Base-by-base conservation (phyloP, 1,140 invertebrate genomes). In the Pseudomyrmex sp. region DNA sequence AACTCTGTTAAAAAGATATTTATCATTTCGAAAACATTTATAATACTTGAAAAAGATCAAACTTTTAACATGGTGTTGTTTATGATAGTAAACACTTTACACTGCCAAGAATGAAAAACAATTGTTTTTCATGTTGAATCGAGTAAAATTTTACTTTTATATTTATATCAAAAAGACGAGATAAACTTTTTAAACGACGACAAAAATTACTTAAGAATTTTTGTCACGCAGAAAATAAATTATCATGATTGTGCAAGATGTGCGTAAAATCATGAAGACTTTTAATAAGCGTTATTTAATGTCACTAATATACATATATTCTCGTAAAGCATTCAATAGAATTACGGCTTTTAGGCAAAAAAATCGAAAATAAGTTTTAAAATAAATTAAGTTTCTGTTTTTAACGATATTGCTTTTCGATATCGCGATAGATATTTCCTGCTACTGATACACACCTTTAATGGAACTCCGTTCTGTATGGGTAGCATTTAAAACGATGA, bases 381-480 rank as follows among this genome's bases (percentile, higher is more conserved):
- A 35, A 35, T 5, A 35, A 35, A 35, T 35, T 35, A 35, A 35
- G 26, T 35, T 35, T 35, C 35, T 35, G 35, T 35, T 35, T 35
- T 35, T 35, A 35, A 5, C 5, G 7, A 35, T 8, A 26, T 59
- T 70, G 54, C 54, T 59, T 80, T 61, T 80, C 13, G 35, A 2
- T 61, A 50, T 46, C 54, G 18, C 20, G 5, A 48, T 26, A 61
- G 2, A 8, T 72, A 59, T 80, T 61, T 61, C 76, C 76, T 80
- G 76, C 76, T 80, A 12, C 76, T 80, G 76, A 12, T 80, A 72
- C 54, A 23, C 44, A 59, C 12, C 54, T 72, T 72, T 80, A 50
- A 18, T 70, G 18, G 23, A 12, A 80, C 35, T 35, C 35, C 66
- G 46, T 12, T 80, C 66, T 80, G 66, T 72, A 48, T 26, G 23